phyloP scores from a whole-genome alignment of 53 echinoderm and acorn worm genomes.

The Arbacia lixula region DNA sequence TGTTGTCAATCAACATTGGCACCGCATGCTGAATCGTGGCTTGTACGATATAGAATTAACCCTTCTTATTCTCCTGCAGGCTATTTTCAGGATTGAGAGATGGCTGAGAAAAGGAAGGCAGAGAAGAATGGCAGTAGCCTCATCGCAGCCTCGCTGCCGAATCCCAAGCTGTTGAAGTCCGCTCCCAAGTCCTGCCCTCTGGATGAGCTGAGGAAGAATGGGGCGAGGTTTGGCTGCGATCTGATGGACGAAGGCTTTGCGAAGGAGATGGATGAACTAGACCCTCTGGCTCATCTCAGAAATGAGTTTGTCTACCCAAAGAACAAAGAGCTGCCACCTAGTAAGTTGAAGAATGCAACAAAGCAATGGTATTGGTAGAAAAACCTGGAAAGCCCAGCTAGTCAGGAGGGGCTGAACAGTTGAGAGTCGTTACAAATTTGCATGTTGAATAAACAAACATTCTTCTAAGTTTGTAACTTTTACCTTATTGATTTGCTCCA shows the following conservation, averaged over 20 bases:
- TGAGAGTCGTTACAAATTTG: no score
- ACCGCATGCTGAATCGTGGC: no score
- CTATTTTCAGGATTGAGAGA: no score
- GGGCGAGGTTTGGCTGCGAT: conserved; percentile 26
- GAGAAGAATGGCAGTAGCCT: not conserved
- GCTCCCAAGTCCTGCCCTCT: conserved; percentile 26
- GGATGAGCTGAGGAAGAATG: conserved; percentile 42
- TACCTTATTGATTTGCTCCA: not conserved
- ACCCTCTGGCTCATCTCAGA: conserved; percentile 48
- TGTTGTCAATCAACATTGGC: no score
- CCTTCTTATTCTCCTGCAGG: no score
- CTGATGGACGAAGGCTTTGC: conserved; percentile 34
- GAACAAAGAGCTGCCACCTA: conserved; percentile 63
- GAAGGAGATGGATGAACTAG: conserved; percentile 55
- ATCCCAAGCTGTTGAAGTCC: conserved; percentile 19
- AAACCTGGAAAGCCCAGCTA: no score
- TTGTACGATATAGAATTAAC: no score
- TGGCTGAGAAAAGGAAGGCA: conserved; percentile 17
- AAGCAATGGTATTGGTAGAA: no score
- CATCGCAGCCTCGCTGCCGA: not conserved
- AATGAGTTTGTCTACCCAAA: conserved; percentile 51
- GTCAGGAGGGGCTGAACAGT: no score
- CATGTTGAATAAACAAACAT: no score
- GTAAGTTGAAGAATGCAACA: conserved; percentile 31
- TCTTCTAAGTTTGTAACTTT: not conserved